phyloP scores from a whole-genome alignment of 2,797 vertebrate species.

The Pteropus rufus region DNA sequence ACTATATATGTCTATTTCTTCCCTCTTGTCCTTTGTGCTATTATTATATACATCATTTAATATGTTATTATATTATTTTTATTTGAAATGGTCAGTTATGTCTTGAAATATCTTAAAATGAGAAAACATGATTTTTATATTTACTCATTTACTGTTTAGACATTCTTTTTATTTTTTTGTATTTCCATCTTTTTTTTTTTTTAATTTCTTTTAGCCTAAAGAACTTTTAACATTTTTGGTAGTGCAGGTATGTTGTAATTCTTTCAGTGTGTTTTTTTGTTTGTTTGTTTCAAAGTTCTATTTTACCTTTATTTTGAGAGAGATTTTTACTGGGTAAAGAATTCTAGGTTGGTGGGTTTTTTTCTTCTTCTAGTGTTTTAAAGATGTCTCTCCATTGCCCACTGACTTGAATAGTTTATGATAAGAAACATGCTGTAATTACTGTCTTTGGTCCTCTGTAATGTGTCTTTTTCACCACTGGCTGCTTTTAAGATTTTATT shows the following conservation, averaged over 20 bases:
- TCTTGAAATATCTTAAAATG: background rate
- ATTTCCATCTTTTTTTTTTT: background rate
- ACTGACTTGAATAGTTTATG: background rate
- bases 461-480: background rate
- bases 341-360: background rate
- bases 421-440: background rate
- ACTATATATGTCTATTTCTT: background rate
- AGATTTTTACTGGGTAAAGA: background rate
- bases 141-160: background rate
- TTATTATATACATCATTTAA: background rate
- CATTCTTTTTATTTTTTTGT: background rate
- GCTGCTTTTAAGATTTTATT: conserved; percentile 6
- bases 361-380: background rate
- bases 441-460: background rate
- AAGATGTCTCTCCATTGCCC: background rate
- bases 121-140: background rate
- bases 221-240: background rate
- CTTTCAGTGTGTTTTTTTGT: background rate
- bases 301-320: conserved; percentile 26
- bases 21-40: background rate
- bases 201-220: background rate
- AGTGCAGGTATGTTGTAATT: background rate
- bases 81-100: background rate
- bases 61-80: background rate
- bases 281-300: background rate